These are phyloP conservation scores for Orcinus orca DNA, from an alignment of 2,113 vertebrate species.

Conservation along the genomic window DNA sequence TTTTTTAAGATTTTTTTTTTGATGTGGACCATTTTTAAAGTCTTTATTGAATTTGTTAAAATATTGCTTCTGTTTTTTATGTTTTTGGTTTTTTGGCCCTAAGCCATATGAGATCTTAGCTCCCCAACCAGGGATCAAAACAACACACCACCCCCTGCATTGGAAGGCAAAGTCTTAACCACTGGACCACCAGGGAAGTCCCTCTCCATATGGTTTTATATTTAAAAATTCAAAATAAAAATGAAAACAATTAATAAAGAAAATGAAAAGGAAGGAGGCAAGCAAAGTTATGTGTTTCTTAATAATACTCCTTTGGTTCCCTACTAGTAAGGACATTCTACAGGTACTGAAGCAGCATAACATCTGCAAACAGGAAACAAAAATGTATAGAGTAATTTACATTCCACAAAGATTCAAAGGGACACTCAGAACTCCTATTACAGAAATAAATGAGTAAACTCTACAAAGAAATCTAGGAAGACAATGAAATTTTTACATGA, in stretches of 20 bases:
- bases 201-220: background rate
- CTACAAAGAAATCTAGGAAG: background rate
- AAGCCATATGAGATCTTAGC: too few relatives aligned
- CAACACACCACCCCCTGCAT: too few relatives aligned
- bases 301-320: background rate
- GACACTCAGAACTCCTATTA: background rate
- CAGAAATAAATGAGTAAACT: background rate
- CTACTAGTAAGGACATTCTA: background rate
- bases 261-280: background rate
- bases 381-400: background rate
- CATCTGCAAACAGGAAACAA: background rate
- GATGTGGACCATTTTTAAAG: too few relatives aligned
- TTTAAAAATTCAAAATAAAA: slow-evolving; percentile 21
- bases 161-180: too few relatives aligned
- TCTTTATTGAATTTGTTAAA: too few relatives aligned
- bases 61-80: too few relatives aligned
- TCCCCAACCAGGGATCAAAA: too few relatives aligned
- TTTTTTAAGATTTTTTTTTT: background rate
- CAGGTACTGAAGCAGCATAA: background rate
- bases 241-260: background rate
- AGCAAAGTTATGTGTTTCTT: background rate
- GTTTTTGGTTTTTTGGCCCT: too few relatives aligned
- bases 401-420: background rate
- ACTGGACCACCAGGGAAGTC: too few relatives aligned
- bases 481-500: background rate